Evolutionary conservation across 53 echinoderm and acorn worm species (phyloP), one percentile per base, ranked within the genome.

Genomic region (Holothuria leucospilota): DNA sequence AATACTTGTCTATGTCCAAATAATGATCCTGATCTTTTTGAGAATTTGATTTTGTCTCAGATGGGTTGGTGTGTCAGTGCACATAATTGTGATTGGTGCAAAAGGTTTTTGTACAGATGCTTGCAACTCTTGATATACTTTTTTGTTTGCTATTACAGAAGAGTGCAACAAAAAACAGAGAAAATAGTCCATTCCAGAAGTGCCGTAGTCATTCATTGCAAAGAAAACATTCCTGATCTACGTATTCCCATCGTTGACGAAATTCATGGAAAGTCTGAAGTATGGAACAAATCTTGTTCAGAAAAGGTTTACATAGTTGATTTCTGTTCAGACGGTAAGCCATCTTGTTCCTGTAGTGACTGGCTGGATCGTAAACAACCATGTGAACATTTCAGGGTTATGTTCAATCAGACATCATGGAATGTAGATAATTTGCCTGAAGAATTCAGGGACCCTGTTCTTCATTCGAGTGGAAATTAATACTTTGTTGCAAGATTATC

Each of bases 361-460:
- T 72, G 72, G 72, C 39, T 16, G 23, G n/a, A 40, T 3, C 23
- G 72, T 51, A 72, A 25, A 40, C 72, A 41, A 21, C 72, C 72
- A 6, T 72, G 72, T 40, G 72, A 72, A 20, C 72, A 72, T 72
- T 72, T 72, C 72, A 72, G 41, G 49, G 72, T 46, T 8, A 46
- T 72, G 20, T 72, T 72, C 13, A 18, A 41, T 41, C 72, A 46
- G 23, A 72, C 72, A 12, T 49, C 72, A 20, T 72, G 49, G 49
- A 40, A 51, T 41, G 8, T 72, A 7, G 41, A 40, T 23, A 72
- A 42, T 9, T 16, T 72, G 6, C 72, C 72, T 0, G 72, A 72
- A 23, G 42, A 72, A 41, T 72, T 23, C 20, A 72, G 72, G 16
- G 8, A 9, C 16, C 39, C 49, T 41, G 49, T 51, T 9, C n/a